Evolutionary conservation across 37 sponge, comb jelly and placozoan genomes (phyloP), one percentile per base, ranked within the genome.

Genomic region (Aplysina aerophoba): DNA sequence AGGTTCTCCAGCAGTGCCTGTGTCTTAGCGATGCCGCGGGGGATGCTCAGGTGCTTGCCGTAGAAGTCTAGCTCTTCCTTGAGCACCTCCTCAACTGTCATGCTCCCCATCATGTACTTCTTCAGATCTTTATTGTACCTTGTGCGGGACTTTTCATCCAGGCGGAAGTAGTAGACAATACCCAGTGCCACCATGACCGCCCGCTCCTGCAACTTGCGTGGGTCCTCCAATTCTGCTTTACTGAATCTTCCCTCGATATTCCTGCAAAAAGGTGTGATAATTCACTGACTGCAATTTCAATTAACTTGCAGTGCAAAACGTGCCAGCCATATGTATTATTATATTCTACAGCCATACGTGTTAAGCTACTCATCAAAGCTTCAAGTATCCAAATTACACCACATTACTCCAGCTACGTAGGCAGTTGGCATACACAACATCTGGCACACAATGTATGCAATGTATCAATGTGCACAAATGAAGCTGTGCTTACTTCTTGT

Each of bases 1-100:
- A 92, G 28, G 67, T 92, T 92, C 87, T 92, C 92, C 71, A 85
- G 89, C 4, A 92, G 79, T 39, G 89, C 92, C 27, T 75, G 34
- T 16, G 92, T 92, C 62, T 86, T 85, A 14, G 92, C 92, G 41
- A 92, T 86, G 24, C 92, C 92, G 39, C 37, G 61, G 21, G 92
- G 92, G 1, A 92, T 54, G 4, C 59, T 40, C 33, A 92, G 28
- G n/a, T 81, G 56, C 16, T 54, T 40, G 21, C 33, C 28, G 54
- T 61, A 86, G 30, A 59, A 82, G 44, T 81, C 66, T 53, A 80
- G 24, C 61, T 87, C 87, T 6, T 81, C 73, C 60, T 57, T 41
- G 17, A 62, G 68, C 14, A 73, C 87, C 34, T 81, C 19, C 4
- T 25, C 44, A 34, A 87, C 55, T 12, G 33, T 41, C n/a, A 5